Base-by-base conservation (phyloP, 2,888 invertebrate species). In the Caenorhabditis auriculariae region DNA sequence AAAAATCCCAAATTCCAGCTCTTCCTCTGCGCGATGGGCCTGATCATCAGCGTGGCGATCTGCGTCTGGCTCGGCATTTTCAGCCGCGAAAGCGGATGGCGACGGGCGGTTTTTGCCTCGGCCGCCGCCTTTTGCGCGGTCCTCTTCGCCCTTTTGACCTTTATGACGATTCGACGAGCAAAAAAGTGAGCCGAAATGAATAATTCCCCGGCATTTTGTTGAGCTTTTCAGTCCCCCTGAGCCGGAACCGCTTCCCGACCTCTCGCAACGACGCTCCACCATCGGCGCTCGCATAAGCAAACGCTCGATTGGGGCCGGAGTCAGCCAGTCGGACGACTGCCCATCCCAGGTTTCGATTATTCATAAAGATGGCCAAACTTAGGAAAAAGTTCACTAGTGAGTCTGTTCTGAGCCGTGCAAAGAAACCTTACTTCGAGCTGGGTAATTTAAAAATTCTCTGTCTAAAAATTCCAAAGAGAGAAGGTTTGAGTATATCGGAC, bases 21-120 rank as follows among this genome's bases (percentile, higher is more conserved):
- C 15, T 69, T 75, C 44, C 62, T 75, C 4, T 75, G 75, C 53
- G 51, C 69, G 15, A 64, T 73, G 58, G 75, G 75, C n/a, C 60
- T 66, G 6, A 46, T 69, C n/a, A 67, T 75, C 45, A 66, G 69
- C 38, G 54, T 72, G 21, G 66, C 74, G 7, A 74, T 75, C 32
- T 68, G 71, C 42, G 50, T 73, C 24, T 75, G 74, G 74, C 49
- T 72, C 7, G 71, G 70, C 17, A 43, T 60, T 6, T 74, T 75
- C 63, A 59, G 61, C 37, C 54, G 62, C 26, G 74, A 74, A 42
- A 29, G 43, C 17, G 61, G 60, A 9, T 62, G 63, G 65, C 60
- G 71, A 23, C 66, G 74, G 15, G 60, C 71, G 7, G 54, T 72
- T 4, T 73, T 74, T 43, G 63, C 74, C 9, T 54, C 64, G 1